These are phyloP conservation scores for Malurus splendens DNA, from an alignment of 2,797 vertebrate species.

Conservation along the genomic window DNA sequence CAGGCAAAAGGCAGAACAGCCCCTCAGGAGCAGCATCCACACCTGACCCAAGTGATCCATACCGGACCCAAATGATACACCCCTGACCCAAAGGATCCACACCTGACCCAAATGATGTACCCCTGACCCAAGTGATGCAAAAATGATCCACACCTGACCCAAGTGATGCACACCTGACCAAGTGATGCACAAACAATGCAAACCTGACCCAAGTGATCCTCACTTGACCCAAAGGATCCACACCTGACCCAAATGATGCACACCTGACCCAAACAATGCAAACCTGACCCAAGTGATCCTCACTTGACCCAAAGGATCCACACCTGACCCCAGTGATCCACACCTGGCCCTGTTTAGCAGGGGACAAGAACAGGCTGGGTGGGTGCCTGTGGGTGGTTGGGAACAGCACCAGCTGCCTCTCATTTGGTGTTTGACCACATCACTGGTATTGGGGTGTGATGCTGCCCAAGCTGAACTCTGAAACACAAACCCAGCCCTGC, in stretches of 20 bases:
- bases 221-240: not conserved
- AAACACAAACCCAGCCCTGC: rapidly evolving
- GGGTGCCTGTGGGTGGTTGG: no score
- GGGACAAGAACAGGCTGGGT: rapidly evolving
- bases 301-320: not conserved
- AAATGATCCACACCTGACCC: not conserved
- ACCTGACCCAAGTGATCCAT: not conserved
- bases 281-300: not conserved
- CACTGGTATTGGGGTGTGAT: rapidly evolving
- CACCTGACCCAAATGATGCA: no score
- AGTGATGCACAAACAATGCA: no score
- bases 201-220: not conserved
- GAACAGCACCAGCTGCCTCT: rapidly evolving
- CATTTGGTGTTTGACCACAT: no score
- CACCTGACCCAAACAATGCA: no score
- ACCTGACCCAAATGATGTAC: no score
- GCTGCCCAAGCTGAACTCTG: rapidly evolving
- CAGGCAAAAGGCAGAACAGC: not conserved
- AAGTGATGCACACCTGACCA: not conserved
- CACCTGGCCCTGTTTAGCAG: not conserved
- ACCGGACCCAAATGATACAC: no score
- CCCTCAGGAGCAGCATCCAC: not conserved
- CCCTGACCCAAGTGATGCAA: no score
- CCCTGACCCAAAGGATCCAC: no score
- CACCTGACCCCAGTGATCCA: not conserved